Conservation (phyloP, 2,888 invertebrate species). For the Erebia epiphron region DNA sequence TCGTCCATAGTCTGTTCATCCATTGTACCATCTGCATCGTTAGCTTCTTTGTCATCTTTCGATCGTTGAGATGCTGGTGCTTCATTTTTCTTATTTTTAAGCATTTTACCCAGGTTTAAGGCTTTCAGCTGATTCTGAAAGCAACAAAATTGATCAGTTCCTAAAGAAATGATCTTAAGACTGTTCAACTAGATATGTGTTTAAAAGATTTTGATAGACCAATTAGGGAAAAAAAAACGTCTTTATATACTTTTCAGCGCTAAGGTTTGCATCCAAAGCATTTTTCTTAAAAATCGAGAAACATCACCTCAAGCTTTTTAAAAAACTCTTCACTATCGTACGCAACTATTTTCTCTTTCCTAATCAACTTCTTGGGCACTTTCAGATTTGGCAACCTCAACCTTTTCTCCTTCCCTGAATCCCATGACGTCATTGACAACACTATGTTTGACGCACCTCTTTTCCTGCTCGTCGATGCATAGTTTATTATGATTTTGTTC, state of each 20-base stretch:
- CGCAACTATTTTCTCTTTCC: conserved; percentile 51
- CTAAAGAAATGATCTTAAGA: background rate
- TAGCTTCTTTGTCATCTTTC: conserved; percentile 60
- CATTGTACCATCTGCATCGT: conserved; percentile 45
- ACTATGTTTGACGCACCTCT: conserved; percentile 64
- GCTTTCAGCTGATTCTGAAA: conserved; percentile 75
- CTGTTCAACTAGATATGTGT: no score
- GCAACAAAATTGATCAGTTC: conserved; percentile 2
- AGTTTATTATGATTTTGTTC: conserved; percentile 64
- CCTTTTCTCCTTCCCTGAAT: conserved; percentile 61
- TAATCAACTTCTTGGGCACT: conserved; percentile 53
- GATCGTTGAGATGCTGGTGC: conserved; percentile 62
- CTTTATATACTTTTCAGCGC: background rate
- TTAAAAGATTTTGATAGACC: no score
- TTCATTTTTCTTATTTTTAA: conserved; percentile 61
- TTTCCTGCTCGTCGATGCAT: conserved; percentile 64
- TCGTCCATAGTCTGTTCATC: conserved; percentile 56
- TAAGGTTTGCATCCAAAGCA: background rate
- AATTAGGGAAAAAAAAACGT: no score
- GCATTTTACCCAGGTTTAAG: conserved; percentile 64
- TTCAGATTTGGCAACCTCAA: conserved; percentile 64
- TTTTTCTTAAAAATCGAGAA: background rate
- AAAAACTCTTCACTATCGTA: conserved; percentile 70
- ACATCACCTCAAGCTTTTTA: conserved; percentile 70
- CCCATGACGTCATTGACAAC: conserved; percentile 63